Percentiles rank a stretch among this genome's conserved stretches.
These are phyloP conservation scores for Gouania willdenowi DNA, from an alignment of 2,797 vertebrate species.

Conservation along the genomic window DNA sequence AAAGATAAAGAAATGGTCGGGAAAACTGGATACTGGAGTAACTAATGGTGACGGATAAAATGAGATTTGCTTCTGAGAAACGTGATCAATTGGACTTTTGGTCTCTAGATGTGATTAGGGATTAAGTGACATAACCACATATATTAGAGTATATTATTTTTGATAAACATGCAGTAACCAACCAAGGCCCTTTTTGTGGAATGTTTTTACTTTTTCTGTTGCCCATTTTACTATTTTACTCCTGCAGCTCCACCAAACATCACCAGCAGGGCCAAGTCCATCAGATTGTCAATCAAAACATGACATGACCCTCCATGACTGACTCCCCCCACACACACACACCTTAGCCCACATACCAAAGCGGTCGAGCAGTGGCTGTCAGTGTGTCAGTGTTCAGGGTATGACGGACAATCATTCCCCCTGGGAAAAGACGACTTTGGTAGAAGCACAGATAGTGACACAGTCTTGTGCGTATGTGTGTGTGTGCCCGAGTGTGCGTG, in stretches of 20 bases:
- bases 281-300: constrained; percentile 43
- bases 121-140: constrained; percentile 22
- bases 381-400: constrained; percentile 55
- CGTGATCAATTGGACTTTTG: constrained; percentile 30
- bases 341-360: constrained; percentile 33
- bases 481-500: constrained; percentile 1
- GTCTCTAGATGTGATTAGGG: constrained; percentile 14
- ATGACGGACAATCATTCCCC: constrained; percentile 67
- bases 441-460: constrained; percentile 32
- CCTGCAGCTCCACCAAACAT: not conserved
- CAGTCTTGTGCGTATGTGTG: constrained; percentile 28
- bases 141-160: constrained; percentile 24
- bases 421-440: constrained; percentile 22
- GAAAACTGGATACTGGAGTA: constrained; percentile 29
- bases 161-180: constrained; percentile 17
- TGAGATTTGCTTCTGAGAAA: constrained; percentile 30
- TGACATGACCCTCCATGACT: constrained; percentile 54
- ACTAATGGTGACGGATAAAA: constrained; percentile 33
- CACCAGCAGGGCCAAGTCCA: constrained; percentile 24
- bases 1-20: constrained; percentile 40
- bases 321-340: constrained; percentile 20
- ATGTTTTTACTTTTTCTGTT: not conserved
- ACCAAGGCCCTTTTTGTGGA: not conserved
- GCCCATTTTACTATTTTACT: not conserved
- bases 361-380: constrained; percentile 52